These are phyloP conservation scores for Trinorchestia longiramus DNA, from an alignment of 1,140 invertebrate genomes.

Conservation along the genomic window DNA sequence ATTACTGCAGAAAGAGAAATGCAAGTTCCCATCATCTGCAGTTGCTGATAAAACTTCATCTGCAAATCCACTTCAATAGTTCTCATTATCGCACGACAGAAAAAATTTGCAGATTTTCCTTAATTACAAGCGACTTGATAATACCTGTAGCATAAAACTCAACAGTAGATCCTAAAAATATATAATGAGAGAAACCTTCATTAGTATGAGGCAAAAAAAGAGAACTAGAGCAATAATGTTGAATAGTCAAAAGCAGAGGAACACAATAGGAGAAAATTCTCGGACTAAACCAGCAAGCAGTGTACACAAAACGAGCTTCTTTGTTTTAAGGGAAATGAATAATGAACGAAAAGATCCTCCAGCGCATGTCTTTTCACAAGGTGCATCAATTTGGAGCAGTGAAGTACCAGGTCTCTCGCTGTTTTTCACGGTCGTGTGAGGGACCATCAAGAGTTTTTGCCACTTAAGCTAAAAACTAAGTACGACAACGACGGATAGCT, in stretches of 20 bases:
- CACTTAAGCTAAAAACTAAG: neutral
- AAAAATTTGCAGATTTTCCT: neutral
- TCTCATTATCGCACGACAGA: neutral
- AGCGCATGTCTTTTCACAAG: neutral
- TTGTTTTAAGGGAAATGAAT: neutral
- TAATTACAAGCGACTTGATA: neutral
- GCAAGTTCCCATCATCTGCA: neutral
- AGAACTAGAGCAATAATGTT: too few species aligned
- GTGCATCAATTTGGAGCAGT: neutral
- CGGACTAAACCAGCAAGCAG: too few species aligned
- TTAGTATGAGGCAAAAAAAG: too few species aligned
- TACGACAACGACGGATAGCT: neutral
- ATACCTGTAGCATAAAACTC: neutral
- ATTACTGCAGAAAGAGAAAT: neutral
- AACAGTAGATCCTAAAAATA: neutral
- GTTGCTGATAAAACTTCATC: neutral
- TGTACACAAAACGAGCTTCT: neutral
- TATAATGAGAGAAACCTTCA: neutral
- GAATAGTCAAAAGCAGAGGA: too few species aligned
- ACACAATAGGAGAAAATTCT: too few species aligned
- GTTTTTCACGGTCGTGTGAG: neutral
- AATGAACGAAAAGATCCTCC: neutral
- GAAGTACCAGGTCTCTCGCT: neutral
- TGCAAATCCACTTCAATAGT: neutral
- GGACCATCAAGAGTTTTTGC: neutral